Evolutionary conservation across 2,113 vertebrate species (phyloP).

Genomic region (Agapornis roseicollis): DNA sequence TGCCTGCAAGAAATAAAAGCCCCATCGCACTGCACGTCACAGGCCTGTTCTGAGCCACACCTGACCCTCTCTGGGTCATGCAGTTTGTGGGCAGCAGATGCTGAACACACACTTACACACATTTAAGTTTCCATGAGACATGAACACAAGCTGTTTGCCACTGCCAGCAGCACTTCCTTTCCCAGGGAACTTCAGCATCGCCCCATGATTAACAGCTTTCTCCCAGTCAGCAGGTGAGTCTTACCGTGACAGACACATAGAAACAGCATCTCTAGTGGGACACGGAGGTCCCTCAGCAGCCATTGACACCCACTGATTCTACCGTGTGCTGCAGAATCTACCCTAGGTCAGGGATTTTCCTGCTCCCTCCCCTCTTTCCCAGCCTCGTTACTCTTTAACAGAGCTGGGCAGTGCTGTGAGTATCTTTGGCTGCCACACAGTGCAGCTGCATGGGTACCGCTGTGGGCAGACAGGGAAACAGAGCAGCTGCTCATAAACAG

Average conservation of each 20-base stretch:
- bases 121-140: neutral
- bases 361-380: neutral
- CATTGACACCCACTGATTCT: neutral
- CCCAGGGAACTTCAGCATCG: neutral
- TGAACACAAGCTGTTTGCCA: neutral
- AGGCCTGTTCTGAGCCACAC: neutral
- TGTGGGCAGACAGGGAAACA: conserved; percentile 12
- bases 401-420: neutral
- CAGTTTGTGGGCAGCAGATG: neutral
- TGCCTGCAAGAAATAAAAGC: neutral
- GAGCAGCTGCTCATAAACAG: conserved; percentile 19
- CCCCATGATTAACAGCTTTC: neutral
- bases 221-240: neutral
- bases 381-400: conserved; percentile 47
- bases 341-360: neutral
- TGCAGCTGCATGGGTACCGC: neutral
- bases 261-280: fast-evolving
- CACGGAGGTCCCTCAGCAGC: fast-evolving
- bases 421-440: neutral
- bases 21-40: neutral
- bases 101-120: neutral
- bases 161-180: conserved; percentile 11
- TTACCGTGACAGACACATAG: neutral
- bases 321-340: neutral
- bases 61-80: conserved; percentile 4